Conservation (phyloP, 2,797 vertebrate genomes). For the Syncerus caffer region DNA sequence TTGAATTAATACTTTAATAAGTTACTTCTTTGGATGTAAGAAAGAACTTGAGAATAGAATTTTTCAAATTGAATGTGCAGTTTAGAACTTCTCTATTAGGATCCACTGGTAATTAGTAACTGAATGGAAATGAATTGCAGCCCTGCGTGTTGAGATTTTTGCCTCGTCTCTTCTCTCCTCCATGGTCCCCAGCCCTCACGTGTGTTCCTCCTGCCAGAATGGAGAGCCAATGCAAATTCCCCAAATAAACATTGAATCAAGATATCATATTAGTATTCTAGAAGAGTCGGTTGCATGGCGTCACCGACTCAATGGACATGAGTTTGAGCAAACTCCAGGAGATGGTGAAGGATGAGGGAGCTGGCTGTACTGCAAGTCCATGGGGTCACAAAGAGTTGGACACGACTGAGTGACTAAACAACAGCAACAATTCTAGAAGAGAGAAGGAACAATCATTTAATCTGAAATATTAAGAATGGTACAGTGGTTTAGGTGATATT, state of each 20-base stretch:
- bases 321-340: neutral
- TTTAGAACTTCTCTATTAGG: neutral
- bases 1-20: neutral
- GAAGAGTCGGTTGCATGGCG: neutral
- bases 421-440: neutral
- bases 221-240: neutral
- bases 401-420: neutral
- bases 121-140: neutral
- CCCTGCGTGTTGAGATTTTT: neutral
- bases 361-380: neutral
- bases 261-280: neutral
- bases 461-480: neutral
- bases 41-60: neutral
- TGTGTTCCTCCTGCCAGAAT: neutral
- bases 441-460: neutral
- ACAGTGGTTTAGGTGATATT: neutral
- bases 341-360: neutral
- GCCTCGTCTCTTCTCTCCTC: neutral
- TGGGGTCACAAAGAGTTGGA: neutral
- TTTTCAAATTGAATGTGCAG: neutral
- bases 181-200: neutral
- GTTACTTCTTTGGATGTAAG: neutral
- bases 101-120: neutral
- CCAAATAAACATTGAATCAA: neutral
- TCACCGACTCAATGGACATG: neutral